Evolutionary conservation across 2,113 vertebrate genomes (phyloP), one percentile per base, ranked within the genome.

Genomic region (Meles meles): DNA sequence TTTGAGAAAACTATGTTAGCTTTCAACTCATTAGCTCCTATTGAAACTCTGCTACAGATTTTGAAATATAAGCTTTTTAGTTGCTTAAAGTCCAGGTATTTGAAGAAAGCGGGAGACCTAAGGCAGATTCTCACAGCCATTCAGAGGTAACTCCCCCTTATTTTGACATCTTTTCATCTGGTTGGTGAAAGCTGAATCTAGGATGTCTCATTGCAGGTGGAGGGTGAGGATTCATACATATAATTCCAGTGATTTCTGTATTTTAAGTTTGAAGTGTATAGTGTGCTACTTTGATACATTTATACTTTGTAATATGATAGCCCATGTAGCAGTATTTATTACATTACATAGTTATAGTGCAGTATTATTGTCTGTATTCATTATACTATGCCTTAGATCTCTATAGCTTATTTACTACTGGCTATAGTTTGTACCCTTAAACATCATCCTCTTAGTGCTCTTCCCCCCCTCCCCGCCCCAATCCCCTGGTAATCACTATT

Each of bases 11-110:
- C 15, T 18, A 1, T 67, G 59, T 79, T 80, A 81, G 55, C 72
- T 84, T 88, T 97, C 63, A 92, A 87, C 84, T 96, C 69, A 67
- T 97, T 94, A 96, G 63, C 49, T 94, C 57, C 94, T 92, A 90
- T 88, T 97, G 84, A 97, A 97, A 90, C 27, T 88, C 44, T 11
- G 39, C 61, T 44, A 82, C 61, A 67, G 7, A 74, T 79, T 92
- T 93, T 94, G 63, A 92, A 90, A 81, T 96, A 25, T 37, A 81
- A 47, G n/a, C 44, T 94, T 96, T 88, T 85, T 96, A 79, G 84
- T 84, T 87, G 18, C 72, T 88, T 14, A 52, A 88, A 90, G 52
- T 57, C 39, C 76, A 97, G n/a, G 49, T 94, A 83, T 93, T 93
- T 87, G 83, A 96, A 92, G 89, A 92, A 97, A 74, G 57, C 69